Conservation (phyloP, 37 sponge, comb jelly and placozoan genomes). For the Cliona cf. orientalis region DNA sequence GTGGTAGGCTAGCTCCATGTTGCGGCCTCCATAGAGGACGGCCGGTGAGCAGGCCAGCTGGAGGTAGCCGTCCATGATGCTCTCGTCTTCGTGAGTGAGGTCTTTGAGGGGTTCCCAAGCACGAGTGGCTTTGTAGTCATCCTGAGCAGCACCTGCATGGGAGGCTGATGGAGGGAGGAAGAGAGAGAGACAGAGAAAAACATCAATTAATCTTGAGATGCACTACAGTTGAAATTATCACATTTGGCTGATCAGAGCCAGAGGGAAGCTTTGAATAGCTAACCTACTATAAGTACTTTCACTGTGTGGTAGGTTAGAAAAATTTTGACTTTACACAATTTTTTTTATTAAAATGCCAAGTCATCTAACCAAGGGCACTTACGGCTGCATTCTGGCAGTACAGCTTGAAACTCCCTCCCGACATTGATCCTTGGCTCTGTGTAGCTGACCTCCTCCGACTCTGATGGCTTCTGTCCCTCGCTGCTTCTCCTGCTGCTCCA, state of each 20-base stretch:
- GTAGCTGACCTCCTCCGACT: constrained; percentile 30
- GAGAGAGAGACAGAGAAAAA: neutral
- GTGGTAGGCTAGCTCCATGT: constrained; percentile 88
- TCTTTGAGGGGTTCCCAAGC: constrained; percentile 60
- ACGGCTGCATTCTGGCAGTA: constrained; percentile 38
- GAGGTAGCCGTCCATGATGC: constrained; percentile 75
- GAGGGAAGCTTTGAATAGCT: too few relatives aligned
- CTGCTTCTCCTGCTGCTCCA: constrained; percentile 54
- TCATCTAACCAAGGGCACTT: too few relatives aligned
- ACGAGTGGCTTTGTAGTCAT: neutral
- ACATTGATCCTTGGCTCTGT: constrained; percentile 77
- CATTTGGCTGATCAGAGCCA: too few relatives aligned
- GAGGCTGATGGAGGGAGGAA: constrained; percentile 17
- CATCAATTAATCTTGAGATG: too few relatives aligned
- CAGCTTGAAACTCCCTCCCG: constrained; percentile 84
- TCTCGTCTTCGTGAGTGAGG: constrained; percentile 60
- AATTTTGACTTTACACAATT: too few relatives aligned
- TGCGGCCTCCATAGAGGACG: constrained; percentile 66
- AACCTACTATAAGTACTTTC: too few relatives aligned
- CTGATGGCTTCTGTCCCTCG: constrained; percentile 29
- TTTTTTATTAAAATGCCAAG: too few relatives aligned
- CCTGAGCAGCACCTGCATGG: neutral
- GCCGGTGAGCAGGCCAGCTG: constrained; percentile 88
- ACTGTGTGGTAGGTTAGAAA: too few relatives aligned
- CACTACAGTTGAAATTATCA: too few relatives aligned